These are phyloP conservation scores for Bicyclus anynana DNA, from an alignment of 1,140 invertebrate genomes.

Conservation along the genomic window DNA sequence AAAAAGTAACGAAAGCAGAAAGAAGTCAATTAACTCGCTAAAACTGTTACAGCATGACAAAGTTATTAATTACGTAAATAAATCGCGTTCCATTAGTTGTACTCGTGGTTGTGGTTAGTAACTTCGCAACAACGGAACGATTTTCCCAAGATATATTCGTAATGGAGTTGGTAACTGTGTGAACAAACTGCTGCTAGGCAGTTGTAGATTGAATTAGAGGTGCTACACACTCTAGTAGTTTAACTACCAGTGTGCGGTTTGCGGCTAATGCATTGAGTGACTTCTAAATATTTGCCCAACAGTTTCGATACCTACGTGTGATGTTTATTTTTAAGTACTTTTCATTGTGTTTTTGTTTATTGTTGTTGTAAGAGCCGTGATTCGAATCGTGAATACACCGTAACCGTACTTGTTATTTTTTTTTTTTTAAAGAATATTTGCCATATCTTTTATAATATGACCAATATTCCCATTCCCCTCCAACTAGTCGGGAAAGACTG, in stretches of 20 bases:
- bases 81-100: not conserved
- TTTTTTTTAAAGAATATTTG: too few relatives aligned
- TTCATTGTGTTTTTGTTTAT: too few relatives aligned
- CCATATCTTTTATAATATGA: too few relatives aligned
- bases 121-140: constrained; percentile 5
- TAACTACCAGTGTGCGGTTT: constrained; percentile 4
- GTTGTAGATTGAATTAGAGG: constrained; percentile 21
- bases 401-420: too few relatives aligned
- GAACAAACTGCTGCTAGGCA: constrained; percentile 18
- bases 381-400: too few relatives aligned
- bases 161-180: constrained; percentile 13
- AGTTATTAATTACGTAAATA: not conserved
- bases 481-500: too few relatives aligned
- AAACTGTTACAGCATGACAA: too few relatives aligned
- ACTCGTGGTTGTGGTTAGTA: not conserved
- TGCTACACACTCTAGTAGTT: constrained; percentile 1
- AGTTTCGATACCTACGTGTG: not conserved
- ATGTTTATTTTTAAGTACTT: not conserved
- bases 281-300: not conserved
- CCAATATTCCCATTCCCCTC: too few relatives aligned
- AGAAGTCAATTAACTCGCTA: too few relatives aligned
- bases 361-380: too few relatives aligned
- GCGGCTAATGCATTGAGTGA: constrained; percentile 6
- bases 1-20: too few relatives aligned
- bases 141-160: constrained; percentile 10